Percentiles rank a stretch among this genome's conserved stretches.
These are phyloP conservation scores for Nomada fucata DNA, from an alignment of 2,888 invertebrate genomes.

Conservation along the genomic window DNA sequence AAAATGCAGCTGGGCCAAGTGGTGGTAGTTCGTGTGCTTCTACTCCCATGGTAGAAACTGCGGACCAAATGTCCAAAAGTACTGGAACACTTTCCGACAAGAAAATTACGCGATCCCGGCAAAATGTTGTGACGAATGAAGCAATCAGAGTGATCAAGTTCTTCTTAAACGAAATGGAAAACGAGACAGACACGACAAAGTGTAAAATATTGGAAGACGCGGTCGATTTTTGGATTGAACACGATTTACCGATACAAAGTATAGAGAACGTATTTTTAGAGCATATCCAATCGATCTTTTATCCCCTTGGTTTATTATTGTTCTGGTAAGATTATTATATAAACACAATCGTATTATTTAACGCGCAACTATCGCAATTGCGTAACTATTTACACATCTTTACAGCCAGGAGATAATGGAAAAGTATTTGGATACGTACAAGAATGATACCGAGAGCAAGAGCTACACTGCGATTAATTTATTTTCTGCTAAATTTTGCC, in stretches of 20 bases:
- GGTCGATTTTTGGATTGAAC: constrained; percentile 84
- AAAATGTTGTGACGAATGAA: constrained; percentile 62
- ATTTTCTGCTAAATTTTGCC: constrained; percentile 80
- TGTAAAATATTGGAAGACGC: constrained; percentile 80
- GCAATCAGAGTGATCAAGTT: constrained; percentile 78
- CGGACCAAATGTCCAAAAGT: constrained; percentile 1
- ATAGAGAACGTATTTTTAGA: constrained; percentile 86
- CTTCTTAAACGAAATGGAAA: constrained; percentile 80
- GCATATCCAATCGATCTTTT: constrained; percentile 85
- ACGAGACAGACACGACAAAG: constrained; percentile 76
- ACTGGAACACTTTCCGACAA: constrained; percentile 15
- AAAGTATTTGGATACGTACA: constrained; percentile 70
- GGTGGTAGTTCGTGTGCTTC: constrained; percentile 14
- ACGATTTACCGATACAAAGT: constrained; percentile 84
- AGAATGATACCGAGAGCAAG: constrained; percentile 61
- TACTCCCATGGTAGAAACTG: background rate
- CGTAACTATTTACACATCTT: constrained; percentile 28
- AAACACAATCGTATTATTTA: background rate
- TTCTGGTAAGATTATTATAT: constrained; percentile 77
- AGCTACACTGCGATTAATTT: constrained; percentile 72
- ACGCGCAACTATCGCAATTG: background rate
- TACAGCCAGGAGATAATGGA: constrained; percentile 69
- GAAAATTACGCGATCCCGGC: constrained; percentile 31
- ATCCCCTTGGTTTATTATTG: constrained; percentile 80
- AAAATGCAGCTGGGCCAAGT: background rate